A percentile compares a stretch with the other conserved stretches of the same genome.
These are phyloP conservation scores for Laupala kohalensis DNA, from an alignment of 1,140 invertebrate genomes.

Conservation along the genomic window DNA sequence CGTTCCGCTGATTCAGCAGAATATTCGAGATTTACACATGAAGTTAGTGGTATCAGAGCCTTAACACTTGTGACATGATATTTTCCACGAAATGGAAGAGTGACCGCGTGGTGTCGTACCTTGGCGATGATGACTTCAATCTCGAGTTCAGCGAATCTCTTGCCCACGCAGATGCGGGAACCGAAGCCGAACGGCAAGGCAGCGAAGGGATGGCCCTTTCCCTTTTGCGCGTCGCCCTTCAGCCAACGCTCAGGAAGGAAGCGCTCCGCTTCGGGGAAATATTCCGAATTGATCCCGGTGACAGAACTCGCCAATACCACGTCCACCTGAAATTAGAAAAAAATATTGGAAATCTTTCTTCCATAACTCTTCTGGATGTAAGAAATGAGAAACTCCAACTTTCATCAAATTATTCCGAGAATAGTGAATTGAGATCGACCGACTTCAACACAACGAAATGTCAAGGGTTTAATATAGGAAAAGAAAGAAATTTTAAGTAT, in stretches of 20 bases:
- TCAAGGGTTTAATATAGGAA: too few relatives aligned
- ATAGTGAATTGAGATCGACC: background rate
- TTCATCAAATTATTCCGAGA: background rate
- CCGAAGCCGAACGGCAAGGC: constrained; percentile 73
- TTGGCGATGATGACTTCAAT: constrained; percentile 64
- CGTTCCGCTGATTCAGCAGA: too few relatives aligned
- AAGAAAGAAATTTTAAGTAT: too few relatives aligned
- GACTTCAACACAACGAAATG: too few relatives aligned
- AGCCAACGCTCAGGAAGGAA: constrained; percentile 73
- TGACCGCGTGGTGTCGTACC: too few relatives aligned
- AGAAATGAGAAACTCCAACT: background rate
- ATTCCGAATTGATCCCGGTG: constrained; percentile 68
- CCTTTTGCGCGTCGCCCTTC: constrained; percentile 27
- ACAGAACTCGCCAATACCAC: constrained; percentile 69
- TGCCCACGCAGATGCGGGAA: constrained; percentile 66
- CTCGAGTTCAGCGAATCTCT: constrained; percentile 69
- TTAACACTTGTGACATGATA: too few relatives aligned
- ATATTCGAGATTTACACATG: too few relatives aligned
- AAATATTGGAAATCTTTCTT: constrained; percentile 7
- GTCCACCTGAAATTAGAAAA: constrained; percentile 42
- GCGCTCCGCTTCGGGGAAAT: constrained; percentile 50
- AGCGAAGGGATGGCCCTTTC: constrained; percentile 57
- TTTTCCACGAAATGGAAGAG: too few relatives aligned
- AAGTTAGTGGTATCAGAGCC: too few relatives aligned
- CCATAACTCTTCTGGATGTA: background rate